Base-by-base conservation (phyloP, 2,113 vertebrate genomes). In the Tonatia bakeri region DNA sequence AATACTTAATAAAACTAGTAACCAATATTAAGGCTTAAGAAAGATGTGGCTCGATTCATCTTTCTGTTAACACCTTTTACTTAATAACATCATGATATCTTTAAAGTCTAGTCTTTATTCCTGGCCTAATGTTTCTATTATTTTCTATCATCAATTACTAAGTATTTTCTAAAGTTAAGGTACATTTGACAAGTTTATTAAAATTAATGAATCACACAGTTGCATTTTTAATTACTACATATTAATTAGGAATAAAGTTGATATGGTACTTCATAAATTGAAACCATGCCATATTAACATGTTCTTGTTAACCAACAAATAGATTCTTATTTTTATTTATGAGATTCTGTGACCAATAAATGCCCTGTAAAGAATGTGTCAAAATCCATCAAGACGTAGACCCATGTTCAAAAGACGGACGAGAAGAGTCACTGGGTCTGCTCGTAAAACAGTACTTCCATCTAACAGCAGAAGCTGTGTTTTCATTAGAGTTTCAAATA, bases 251-350 rank as follows among this genome's bases (percentile, higher is more conserved):
- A 98, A 99, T 98, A 83, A 98, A 98, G 97, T 98, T 98, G 99
- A 98, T 98, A 99, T 98, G 80, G 96, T 98, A 98, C 98, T 98
- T 98, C 87, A 97, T 97, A 97, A 94, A 98, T 97, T 98, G 98
- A 98, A 99, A 97, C 54, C 93, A 96, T 97, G 92, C 52, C 96
- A 96, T 97, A 85, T 87, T 97, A 98, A 84, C 94, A 92, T 95
- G 96, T 95, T 87, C 67, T 95, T 95, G 91, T 61, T 90, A 98
- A 97, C 94, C 89, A 98, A 97, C 92, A 98, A 98, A 98, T 97
- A 98, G 97, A 94, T 98, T 98, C 97, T 98, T 98, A 98, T 99
- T 99, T 99, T 98, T 99, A 99, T 99, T 99, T 98, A 98, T 98
- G 97, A 97, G 91, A 98, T 98, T 99, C 97, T 98, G 98, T 98